Base-by-base conservation (phyloP, 1,140 invertebrate genomes). In the Calephelis nemesis region DNA sequence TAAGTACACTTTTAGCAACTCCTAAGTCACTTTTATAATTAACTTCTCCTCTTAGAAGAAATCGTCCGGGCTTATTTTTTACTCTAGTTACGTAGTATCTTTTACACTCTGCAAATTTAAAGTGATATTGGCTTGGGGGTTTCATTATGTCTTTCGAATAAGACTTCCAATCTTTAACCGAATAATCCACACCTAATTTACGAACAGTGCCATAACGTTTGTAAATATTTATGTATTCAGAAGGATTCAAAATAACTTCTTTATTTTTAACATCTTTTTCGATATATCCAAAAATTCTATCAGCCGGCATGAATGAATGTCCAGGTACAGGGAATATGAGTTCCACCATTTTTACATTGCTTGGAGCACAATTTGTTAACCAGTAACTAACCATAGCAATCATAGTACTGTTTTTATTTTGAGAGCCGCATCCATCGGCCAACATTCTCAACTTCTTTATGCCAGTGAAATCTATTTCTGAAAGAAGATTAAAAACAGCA, bases 221-320 rank as follows among this genome's bases (percentile, higher is more conserved):
- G 47, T 60, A 67, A 47, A 67, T 60, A 60, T 67, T 42, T 60
- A 11, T 7, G 15, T 67, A 67, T 67, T 67, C 52, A 1, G 65
- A 58, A 47, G 65, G 65, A 58, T 67, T 5, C 1, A 67, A 4
- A 13, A 67, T 67, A 3, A 67, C 65, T 12, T 67, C 65, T 11
- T 66, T 67, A 58, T 67, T 67, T 67, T 67, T 67, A 5, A 67
- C 50, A 11, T 60, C 15, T n/a, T 67, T 67, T 67, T 67, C 52
- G 9, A 67, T 67, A 12, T 11, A 30, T 7, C 65, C 49, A 15
- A 67, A 67, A 5, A 67, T 39, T 19, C 52, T 9, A 42, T 67
- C 65, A 11, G 65, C 65, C 13, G 52, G 45, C 65, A 67, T 67
- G 49, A 67, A 67, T 10, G 65, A 67, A 58, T 67, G 65, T 3